Evolutionary conservation across 1,140 invertebrate genomes (phyloP), one percentile per base, ranked within the genome.

Genomic region (Vollenhovia emeryi): DNA sequence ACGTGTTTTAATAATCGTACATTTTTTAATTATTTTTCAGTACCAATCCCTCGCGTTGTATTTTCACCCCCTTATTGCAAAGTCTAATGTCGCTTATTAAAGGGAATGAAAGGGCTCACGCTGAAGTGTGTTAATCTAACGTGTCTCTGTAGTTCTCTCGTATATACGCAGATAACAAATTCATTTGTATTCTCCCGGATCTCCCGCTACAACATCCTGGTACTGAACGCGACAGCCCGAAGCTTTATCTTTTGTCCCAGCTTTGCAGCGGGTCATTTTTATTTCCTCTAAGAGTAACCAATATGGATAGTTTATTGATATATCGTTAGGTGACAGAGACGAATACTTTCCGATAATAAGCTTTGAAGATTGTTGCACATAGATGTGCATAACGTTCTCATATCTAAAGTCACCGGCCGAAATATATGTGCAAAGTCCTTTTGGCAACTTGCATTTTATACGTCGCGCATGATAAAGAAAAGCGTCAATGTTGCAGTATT

Each of bases 21-120:
- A 82, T 45, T 82, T 68, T 79, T 82, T 57, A 55, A 80, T 80
- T 82, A 73, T 68, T 45, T 36, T 52, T 18, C 27, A 33, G 27
- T 11, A 9, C 64, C n/a, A 60, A 50, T 9, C 18, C 15, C 36
- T 6, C 66, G 48, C 30, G 18, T 57, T 55, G 48, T 48, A 71
- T 57, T 45, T 69, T 55, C 55, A 33, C 71, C 6, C 18, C 59
- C 68, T 59, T 45, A 27, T 59, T 45, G 50, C 24, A 57, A 71
- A 82, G 43, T 82, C 40, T 57, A 59, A 82, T 82, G 50, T 82
- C 50, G 33, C 73, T 57, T 71, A 82, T 71, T 80, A 80, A 80
- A 30, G 33, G 4, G 11, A 80, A 33, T 13, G 18, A 43, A n/a
- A 73, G n/a, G 13, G 21, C 7, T 11, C 50, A 27, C 43, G 27